Evolutionary conservation across 2,888 invertebrate species (phyloP).

Genomic region (Pimpla rufipes): DNA sequence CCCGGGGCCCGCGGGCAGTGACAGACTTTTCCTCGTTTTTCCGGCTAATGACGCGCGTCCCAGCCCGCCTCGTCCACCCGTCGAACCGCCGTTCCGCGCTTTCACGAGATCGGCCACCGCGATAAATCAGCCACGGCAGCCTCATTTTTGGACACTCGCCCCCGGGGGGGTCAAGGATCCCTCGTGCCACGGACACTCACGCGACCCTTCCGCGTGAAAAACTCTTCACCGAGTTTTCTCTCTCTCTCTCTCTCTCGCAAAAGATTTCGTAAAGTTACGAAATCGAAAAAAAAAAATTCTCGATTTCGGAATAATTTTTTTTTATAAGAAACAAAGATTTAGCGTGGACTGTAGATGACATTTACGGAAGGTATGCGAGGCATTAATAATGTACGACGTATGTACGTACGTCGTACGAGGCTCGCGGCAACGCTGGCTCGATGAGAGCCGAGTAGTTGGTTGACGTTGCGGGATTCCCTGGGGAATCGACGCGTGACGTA

Average conservation of each 20-base stretch:
- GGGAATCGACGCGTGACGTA: constrained; percentile 80
- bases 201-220: constrained; percentile 44
- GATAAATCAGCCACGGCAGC: constrained; percentile 82
- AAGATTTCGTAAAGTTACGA: too few relatives aligned
- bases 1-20: constrained; percentile 71
- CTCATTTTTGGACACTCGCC: constrained; percentile 77
- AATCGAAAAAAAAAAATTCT: not conserved
- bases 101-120: constrained; percentile 79
- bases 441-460: constrained; percentile 42
- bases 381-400: constrained; percentile 58
- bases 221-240: constrained; percentile 42
- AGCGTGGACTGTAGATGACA: constrained; percentile 43
- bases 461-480: constrained; percentile 78
- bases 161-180: constrained; percentile 29
- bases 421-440: constrained; percentile 11
- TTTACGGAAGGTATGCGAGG: constrained; percentile 44
- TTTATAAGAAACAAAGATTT: not conserved
- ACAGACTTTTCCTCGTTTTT: constrained; percentile 81
- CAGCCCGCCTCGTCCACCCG: constrained; percentile 73
- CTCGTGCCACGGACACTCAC: constrained; percentile 33
- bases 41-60: constrained; percentile 79
- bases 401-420: constrained; percentile 45
- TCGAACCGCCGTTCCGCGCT: constrained; percentile 70
- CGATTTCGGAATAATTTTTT: not conserved
- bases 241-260: constrained; percentile 31